Percentiles rank a stretch among this genome's conserved stretches.
Evolutionary conservation across 2,888 invertebrate genomes (phyloP).

Genomic region (Caenorhabditis sp.): DNA sequence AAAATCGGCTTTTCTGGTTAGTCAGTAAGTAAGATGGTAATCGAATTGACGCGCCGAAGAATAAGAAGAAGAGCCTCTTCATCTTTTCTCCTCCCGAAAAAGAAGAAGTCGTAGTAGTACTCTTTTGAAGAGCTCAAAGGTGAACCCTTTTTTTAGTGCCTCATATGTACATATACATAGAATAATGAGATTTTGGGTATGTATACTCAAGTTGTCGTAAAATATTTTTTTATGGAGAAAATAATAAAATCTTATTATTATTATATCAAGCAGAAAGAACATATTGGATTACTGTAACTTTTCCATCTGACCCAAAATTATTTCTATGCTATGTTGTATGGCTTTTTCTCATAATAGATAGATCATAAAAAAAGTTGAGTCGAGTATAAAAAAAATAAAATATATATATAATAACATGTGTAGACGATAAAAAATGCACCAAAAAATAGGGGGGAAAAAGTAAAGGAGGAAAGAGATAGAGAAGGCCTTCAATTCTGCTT

Average conservation of each 20-base stretch:
- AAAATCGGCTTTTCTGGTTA: constrained; percentile 17
- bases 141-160: neutral
- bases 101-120: neutral
- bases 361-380: neutral
- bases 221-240: neutral
- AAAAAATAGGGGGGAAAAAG: constrained; percentile 20
- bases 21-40: constrained; percentile 46
- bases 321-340: neutral
- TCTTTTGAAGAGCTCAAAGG: neutral
- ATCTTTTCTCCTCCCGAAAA: neutral
- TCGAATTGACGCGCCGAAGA: constrained; percentile 40
- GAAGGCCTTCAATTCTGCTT: neutral
- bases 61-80: constrained; percentile 34
- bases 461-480: neutral
- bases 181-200: neutral
- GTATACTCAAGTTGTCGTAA: neutral
- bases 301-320: neutral
- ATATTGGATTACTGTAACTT: neutral
- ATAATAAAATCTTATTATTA: no score
- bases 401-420: constrained; percentile 4
- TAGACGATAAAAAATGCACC: constrained; percentile 22
- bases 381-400: neutral
- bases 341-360: neutral
- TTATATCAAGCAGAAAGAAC: no score
- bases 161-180: no score